Evolutionary conservation across 2,113 vertebrate species (phyloP), one percentile per base, ranked within the genome.

Genomic region (Hiodon tergisus): DNA sequence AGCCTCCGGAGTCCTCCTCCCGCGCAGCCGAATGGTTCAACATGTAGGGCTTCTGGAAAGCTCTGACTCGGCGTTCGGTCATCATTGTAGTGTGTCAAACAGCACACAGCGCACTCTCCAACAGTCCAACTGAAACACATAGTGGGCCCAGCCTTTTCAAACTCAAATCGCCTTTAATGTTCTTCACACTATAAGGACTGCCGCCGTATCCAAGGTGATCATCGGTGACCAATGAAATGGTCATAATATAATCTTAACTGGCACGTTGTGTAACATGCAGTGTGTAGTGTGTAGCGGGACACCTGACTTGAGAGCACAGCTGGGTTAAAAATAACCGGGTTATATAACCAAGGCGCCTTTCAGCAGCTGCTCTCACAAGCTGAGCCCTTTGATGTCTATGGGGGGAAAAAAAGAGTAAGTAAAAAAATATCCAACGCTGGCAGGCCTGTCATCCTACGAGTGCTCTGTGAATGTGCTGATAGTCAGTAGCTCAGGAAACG

Each of bases 291-390:
- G 13, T 5, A 10, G 65, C 51, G 47, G 60, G 61, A 61, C 50
- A 60, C 55, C 67, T 60, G 58, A 76, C 53, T n/a, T 61, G 55
- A 70, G 62, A 69, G 47, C 11, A 31, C 47, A 53, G 59, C 46
- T 46, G 47, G 16, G 69, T 69, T 69, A 76, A 76, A 76, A 69
- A 69, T 69, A 60, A 69, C 57, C 31, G 9, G 31, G 67, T 76
- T 76, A 70, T 68, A 62, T 76, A 70, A 72, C 46, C 58, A 3
- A 51, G 47, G 50, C 50, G 46, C 46, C 59, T 75, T 68, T 48
- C 14, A 66, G 72, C 72, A 74, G 51, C 71, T 72, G 58, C 48
- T 72, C 59, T 52, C 53, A 50, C 4, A 46, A 67, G 57, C 53
- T 3, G 46, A 50, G 9, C 54, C 63, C 73, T 76, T 69, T 76